Evolutionary conservation across 2,888 invertebrate genomes (phyloP).

Genomic region (Perizoma affinitatum): DNA sequence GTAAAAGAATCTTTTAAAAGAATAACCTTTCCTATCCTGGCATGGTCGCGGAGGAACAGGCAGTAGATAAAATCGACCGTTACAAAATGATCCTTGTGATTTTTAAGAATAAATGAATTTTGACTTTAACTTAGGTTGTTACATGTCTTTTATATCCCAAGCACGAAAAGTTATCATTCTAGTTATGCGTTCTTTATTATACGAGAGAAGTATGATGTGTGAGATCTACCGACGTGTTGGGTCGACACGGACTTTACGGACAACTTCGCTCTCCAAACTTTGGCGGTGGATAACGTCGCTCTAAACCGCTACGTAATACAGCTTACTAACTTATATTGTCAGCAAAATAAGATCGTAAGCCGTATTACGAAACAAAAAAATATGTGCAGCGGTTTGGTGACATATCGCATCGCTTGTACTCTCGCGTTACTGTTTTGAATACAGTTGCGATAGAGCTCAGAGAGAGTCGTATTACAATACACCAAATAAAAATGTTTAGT

Average conservation of each 20-base stretch:
- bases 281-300: slow-evolving; percentile 42
- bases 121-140: too few species aligned
- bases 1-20: too few species aligned
- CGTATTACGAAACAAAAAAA: neutral
- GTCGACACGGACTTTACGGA: too few species aligned
- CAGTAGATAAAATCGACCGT: too few species aligned
- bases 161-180: neutral
- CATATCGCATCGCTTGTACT: neutral
- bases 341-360: neutral
- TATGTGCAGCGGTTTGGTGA: neutral
- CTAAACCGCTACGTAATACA: slow-evolving; percentile 6
- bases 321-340: slow-evolving; percentile 15
- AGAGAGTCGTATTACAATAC: too few species aligned
- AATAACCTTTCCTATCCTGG: too few species aligned
- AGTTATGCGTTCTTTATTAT: neutral
- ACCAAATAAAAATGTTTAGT: too few species aligned
- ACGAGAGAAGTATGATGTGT: slow-evolving; percentile 34
- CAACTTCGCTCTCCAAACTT: slow-evolving; percentile 47
- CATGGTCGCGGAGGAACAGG: too few species aligned
- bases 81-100: too few species aligned
- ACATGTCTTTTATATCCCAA: too few species aligned
- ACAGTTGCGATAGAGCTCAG: too few species aligned
- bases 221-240: slow-evolving; percentile 49
- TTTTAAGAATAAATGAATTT: too few species aligned
- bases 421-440: slow-evolving; percentile 36